Base-by-base conservation (phyloP, 2,888 invertebrate genomes). In the Cinara cedri region DNA sequence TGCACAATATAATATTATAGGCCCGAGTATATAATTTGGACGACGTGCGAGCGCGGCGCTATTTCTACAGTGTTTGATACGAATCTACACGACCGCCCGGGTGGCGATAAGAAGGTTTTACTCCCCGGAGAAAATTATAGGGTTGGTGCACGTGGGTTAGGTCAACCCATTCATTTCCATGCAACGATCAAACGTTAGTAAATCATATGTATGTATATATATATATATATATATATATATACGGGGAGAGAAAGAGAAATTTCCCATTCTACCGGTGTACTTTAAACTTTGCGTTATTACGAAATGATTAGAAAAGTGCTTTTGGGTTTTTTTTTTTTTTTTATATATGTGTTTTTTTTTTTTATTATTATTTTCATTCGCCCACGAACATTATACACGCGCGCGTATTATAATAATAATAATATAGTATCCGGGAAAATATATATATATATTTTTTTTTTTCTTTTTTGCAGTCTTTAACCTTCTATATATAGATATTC, bases 71-170 rank as follows among this genome's bases (percentile, higher is more conserved):
- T 3, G 60, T 51, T n/a, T 3, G 75, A 76, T 76, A 76, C 55
- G 46, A n/a, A 76, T 76, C 75, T 76, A 66, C 66, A 76, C 57
- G 46, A 46, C 26, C 46, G 26, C 55, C 3, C 24, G 34, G 44
- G 55, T n/a, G 2, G 13, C 75, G 55, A 76, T 76, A 66, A 76
- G 75, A 57, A 66, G 24, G 44, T 44, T 44, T 34, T 66, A 9
- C 55, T 76, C 19, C 55, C 66, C 24, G 26, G 19, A 66, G 75
- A 66, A 76, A 76, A 76, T 76, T 76, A 76, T 57, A 76, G 75
- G 55, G 55, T 1, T 46, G 44, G 65, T 13, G 26, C 34, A 34
- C 46, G 42, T 51, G 65, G 65, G 60, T 19, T 1, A 49, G 66
- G 66, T 11, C 55, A 24, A 66, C 24, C 66, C 55, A 66, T 66